Evolutionary conservation across 2,113 vertebrate species (phyloP), one percentile per base, ranked within the genome.

Genomic region (Leiothrix lutea): DNA sequence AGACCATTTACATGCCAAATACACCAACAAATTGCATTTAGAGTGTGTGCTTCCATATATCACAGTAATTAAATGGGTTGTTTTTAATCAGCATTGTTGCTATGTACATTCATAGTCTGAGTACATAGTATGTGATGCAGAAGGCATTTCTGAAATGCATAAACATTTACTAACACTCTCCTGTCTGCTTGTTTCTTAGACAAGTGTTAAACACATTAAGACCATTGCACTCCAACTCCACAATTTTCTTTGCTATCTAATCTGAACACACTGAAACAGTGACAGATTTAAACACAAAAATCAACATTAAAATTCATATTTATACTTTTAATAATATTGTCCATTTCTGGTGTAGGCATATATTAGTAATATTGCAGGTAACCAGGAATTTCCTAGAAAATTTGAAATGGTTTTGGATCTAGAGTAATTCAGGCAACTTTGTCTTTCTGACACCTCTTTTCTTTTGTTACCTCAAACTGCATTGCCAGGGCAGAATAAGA

Each of bases 121-220:
- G 86, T 73, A 73, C 74, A 70, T 9, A 92, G 38, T 88, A 54
- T 96, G 95, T 77, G 91, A 94, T 84, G 62, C 92, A 94, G 74
- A 96, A 97, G 86, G 96, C 95, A 97, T 97, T 97, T 95, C 95
- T 95, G 96, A 97, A 98, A 98, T 96, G 97, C 95, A 90, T 96
- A 88, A 97, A 97, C 95, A 93, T 97, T 95, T 95, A 85, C 97
- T 92, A 91, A 95, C 69, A 72, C 86, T 95, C 92, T 91, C 53
- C 65, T 93, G 65, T 85, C 95, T 96, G 24, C 91, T 93, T 95
- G 70, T 81, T 95, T 96, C 90, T 93, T 75, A 89, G 90, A 91
- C 86, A 75, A 95, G 74, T 82, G 66, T 79, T 95, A 91, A 82
- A 90, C 56, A 86, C 73, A 88, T 93, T 86, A 94, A 57, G 78